phyloP scores from a whole-genome alignment of 2,113 vertebrate species.

The Nasalis larvatus region DNA sequence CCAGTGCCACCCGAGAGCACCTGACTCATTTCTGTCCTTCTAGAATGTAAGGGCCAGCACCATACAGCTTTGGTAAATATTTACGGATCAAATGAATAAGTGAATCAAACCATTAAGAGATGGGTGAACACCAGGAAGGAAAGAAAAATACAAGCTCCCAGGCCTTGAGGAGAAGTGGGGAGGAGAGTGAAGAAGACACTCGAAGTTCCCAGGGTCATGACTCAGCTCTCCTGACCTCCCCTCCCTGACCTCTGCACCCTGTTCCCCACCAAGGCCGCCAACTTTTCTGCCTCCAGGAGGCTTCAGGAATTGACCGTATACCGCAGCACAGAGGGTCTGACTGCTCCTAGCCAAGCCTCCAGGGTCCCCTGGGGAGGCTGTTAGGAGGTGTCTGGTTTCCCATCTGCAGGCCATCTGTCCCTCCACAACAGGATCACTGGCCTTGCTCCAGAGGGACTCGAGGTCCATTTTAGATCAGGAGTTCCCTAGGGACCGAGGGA shows the following conservation, averaged over 20 bases:
- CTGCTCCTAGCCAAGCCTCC: background rate
- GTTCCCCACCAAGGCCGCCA: background rate
- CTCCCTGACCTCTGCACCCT: background rate
- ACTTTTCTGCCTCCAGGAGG: background rate
- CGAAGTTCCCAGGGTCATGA: background rate
- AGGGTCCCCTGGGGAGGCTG: background rate
- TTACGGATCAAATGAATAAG: background rate
- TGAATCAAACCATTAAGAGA: background rate
- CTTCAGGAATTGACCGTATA: background rate
- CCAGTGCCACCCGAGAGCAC: background rate
- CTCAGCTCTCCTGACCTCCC: background rate
- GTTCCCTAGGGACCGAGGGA: background rate
- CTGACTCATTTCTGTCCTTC: background rate
- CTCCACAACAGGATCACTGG: constrained; percentile 34
- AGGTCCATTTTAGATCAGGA: constrained; percentile 11
- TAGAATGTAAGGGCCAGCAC: background rate
- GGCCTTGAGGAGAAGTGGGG: background rate
- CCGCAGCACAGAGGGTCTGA: background rate
- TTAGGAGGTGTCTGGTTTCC: constrained; percentile 33
- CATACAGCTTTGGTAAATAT: background rate
- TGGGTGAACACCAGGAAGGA: background rate
- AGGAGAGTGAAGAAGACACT: background rate
- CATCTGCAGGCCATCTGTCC: constrained; percentile 41
- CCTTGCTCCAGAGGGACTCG: background rate
- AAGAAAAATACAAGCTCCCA: background rate